These are phyloP conservation scores for Lepilemur septentrionalis DNA, from an alignment of 2,797 vertebrate species.

Conservation along the genomic window DNA sequence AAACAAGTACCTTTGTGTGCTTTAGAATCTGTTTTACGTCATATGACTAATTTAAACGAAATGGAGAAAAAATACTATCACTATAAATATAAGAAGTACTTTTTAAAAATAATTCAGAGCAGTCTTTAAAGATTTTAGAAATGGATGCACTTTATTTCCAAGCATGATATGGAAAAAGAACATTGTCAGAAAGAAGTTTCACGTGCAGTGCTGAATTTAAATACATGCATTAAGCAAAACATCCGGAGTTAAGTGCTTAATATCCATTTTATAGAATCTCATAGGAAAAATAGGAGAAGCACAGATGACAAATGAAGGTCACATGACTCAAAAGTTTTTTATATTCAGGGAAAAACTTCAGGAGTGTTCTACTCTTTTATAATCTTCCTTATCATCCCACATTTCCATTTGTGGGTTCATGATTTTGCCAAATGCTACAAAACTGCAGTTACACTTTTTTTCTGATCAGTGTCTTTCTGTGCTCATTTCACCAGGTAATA, in stretches of 20 bases:
- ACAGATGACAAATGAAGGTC: background rate
- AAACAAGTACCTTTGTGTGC: background rate
- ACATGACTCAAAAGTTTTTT: background rate
- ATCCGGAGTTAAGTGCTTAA: background rate
- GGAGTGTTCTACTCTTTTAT: background rate
- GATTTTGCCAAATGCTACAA: slow-evolving; percentile 4
- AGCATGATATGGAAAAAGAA: background rate
- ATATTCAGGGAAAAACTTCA: background rate
- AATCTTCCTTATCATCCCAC: background rate
- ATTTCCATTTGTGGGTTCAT: background rate
- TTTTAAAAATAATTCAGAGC: background rate
- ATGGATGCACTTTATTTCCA: background rate
- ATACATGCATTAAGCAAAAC: background rate
- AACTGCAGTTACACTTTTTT: background rate
- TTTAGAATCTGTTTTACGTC: background rate
- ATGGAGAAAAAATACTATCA: background rate
- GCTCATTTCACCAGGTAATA: background rate
- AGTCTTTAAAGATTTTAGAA: background rate
- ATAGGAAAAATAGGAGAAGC: background rate
- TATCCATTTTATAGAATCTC: background rate
- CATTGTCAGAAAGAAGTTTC: background rate
- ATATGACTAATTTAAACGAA: slow-evolving; percentile 7
- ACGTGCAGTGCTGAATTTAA: background rate
- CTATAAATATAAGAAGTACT: background rate
- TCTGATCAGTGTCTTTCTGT: background rate